Evolutionary conservation across 2,888 invertebrate genomes (phyloP).

Genomic region (Mystacides longicornis): DNA sequence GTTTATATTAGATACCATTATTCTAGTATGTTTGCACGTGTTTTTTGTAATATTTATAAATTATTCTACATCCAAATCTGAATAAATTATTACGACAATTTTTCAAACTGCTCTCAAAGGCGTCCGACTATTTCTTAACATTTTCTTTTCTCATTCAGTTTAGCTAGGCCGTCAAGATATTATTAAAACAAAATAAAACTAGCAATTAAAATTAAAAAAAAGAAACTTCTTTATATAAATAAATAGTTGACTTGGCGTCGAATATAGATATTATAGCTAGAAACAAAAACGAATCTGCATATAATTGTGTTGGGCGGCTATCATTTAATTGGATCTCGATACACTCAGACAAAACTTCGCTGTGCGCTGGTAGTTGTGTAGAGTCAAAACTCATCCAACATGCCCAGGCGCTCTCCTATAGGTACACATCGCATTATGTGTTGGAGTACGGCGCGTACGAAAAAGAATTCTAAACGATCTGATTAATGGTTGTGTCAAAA

Average conservation of each 20-base stretch:
- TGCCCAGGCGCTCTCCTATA: too few relatives aligned
- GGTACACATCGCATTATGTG: too few relatives aligned
- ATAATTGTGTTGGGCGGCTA: slow-evolving; percentile 10
- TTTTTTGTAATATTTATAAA: too few relatives aligned
- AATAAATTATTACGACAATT: neutral
- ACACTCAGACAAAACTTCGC: neutral
- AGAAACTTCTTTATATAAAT: neutral
- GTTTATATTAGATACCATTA: too few relatives aligned
- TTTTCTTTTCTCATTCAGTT: neutral
- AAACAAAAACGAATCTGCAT: slow-evolving; percentile 16
- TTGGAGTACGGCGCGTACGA: neutral
- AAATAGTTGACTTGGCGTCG: neutral
- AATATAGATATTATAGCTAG: slow-evolving; percentile 3
- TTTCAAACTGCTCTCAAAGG: too few relatives aligned
- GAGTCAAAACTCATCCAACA: too few relatives aligned
- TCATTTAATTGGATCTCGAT: slow-evolving; percentile 19
- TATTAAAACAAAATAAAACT: neutral
- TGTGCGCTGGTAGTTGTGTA: too few relatives aligned
- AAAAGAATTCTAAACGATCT: slow-evolving; percentile 12
- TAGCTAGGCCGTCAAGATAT: neutral
- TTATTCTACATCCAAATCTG: neutral
- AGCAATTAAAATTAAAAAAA: neutral
- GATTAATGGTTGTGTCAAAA: slow-evolving; percentile 18
- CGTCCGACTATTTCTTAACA: neutral
- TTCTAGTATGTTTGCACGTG: too few relatives aligned